Base-by-base conservation (phyloP, 2,888 invertebrate species). In the Nomada hirtipes region DNA sequence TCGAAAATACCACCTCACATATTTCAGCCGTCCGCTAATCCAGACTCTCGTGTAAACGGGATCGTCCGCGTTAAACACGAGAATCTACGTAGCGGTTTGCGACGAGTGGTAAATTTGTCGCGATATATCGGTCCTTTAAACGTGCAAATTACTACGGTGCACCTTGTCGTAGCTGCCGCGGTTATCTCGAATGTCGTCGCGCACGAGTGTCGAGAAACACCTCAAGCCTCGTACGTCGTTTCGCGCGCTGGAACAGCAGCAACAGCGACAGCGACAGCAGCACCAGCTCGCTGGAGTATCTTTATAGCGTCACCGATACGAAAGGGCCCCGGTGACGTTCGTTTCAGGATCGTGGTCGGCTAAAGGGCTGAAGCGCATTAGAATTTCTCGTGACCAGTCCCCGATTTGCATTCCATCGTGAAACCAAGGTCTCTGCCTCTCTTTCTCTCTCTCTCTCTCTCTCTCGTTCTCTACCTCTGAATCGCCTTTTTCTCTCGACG, bases 361-460 rank as follows among this genome's bases (percentile, higher is more conserved):
- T 36, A 65, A 86, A 84, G 74, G 85, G 82, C 82, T 78, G 68
- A 80, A 47, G 65, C 57, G 77, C 88, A 86, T 89, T 89, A 88
- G 89, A 89, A 89, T 89, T 47, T 88, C 88, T 89, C 88, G 89
- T 89, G 88, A 89, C 88, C 89, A 50, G 89, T 83, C 88, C 71
- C 75, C 83, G 85, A 86, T 89, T 87, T 89, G 86, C 89, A 87
- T 85, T 86, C 84, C 86, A 81, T 69, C 76, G 76, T 68, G 79
- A 79, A 86, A 73, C 84, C 87, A 88, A 86, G 85, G 85, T 70
- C 85, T 72, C 67, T 73, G 23, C 52, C 29, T 42, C 4, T 68
- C 67, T 42, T 13, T 20, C 15, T 53, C 15, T 23, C 7, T 42
- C 42, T 44, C 18, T 20, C 20, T 20, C 15, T 53, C 15, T 23